These are phyloP conservation scores for Heliconius charithonia DNA, from an alignment of 2,888 invertebrate species.

Conservation along the genomic window DNA sequence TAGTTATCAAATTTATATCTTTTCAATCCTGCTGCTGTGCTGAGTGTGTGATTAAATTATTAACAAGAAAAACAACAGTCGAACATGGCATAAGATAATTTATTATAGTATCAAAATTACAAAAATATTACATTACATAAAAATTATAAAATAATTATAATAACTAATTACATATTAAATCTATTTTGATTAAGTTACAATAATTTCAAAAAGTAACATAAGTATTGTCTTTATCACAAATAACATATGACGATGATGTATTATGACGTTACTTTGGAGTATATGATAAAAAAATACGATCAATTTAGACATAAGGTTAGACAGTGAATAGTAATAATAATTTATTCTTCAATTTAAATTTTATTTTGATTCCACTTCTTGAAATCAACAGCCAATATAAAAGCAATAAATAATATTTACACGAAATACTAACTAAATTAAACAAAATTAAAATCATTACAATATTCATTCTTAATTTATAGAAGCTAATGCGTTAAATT, in stretches of 20 bases:
- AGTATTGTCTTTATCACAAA: constrained; percentile 28
- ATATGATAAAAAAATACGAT: constrained; percentile 27
- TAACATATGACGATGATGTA: constrained; percentile 33
- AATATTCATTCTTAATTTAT: not conserved
- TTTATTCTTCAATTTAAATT: not conserved
- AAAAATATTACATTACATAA: constrained; percentile 44
- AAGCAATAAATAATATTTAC: constrained; percentile 49
- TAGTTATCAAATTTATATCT: no score
- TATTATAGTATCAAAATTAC: constrained; percentile 62
- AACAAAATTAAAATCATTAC: not conserved
- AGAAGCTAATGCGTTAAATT: not conserved
- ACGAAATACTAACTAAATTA: constrained; percentile 30
- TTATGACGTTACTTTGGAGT: constrained; percentile 80
- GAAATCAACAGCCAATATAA: constrained; percentile 24
- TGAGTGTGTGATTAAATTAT: not conserved
- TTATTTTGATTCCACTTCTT: not conserved
- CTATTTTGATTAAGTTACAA: not conserved
- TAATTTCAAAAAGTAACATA: not conserved
- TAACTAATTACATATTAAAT: not conserved
- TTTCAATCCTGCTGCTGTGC: not conserved
- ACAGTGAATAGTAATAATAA: not conserved
- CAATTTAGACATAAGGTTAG: not conserved
- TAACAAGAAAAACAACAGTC: constrained; percentile 34
- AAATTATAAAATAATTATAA: constrained; percentile 3
- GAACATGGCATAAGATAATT: constrained; percentile 72